These are phyloP conservation scores for Piaya cayana DNA, from an alignment of 2,113 vertebrate genomes.

Conservation along the genomic window DNA sequence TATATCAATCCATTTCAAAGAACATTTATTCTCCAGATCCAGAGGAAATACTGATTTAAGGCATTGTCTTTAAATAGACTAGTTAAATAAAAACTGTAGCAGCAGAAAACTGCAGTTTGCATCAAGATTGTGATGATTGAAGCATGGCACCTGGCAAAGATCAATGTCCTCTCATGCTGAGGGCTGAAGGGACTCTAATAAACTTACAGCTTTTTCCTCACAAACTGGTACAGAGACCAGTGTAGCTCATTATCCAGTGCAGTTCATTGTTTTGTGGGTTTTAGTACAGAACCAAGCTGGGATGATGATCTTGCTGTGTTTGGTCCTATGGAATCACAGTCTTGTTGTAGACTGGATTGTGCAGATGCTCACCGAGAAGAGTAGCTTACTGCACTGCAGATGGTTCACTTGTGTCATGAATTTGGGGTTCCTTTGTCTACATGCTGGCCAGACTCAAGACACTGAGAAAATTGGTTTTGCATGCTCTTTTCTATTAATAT, in stretches of 20 bases:
- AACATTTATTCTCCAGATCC: background rate
- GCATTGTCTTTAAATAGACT: background rate
- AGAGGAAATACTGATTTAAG: background rate
- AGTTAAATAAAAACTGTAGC: background rate
- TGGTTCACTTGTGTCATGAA: fast-evolving
- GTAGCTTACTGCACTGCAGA: background rate
- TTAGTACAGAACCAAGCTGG: background rate
- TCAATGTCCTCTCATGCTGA: background rate
- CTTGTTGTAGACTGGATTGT: background rate
- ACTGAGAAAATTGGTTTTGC: background rate
- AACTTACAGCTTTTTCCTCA: background rate
- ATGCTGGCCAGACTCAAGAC: background rate
- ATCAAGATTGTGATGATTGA: background rate
- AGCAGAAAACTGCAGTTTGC: background rate
- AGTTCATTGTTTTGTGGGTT: background rate
- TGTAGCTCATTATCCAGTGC: background rate
- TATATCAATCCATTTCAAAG: background rate
- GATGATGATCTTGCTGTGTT: background rate
- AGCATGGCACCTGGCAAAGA: background rate
- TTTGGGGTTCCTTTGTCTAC: background rate
- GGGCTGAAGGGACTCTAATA: background rate
- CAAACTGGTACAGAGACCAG: background rate
- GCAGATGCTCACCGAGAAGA: background rate
- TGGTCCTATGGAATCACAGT: background rate
- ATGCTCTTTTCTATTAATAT: background rate